These are phyloP conservation scores for Synanthedon myopaeformis DNA, from an alignment of 2,888 invertebrate species.

Conservation along the genomic window DNA sequence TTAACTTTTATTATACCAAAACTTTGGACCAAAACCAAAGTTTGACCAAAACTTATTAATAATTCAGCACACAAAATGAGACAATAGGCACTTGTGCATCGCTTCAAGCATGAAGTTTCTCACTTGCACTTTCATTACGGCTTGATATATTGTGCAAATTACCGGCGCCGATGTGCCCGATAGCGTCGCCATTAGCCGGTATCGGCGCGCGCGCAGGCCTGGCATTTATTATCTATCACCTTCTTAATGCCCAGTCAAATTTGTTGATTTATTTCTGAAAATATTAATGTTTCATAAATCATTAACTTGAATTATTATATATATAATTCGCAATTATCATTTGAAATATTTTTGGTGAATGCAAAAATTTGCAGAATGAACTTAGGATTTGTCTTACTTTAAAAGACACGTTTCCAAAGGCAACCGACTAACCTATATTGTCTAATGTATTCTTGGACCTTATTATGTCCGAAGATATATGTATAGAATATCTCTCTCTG, in stretches of 20 bases:
- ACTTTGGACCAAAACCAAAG: too few species aligned
- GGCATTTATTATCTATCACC: slow-evolving; percentile 1
- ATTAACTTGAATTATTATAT: not conserved
- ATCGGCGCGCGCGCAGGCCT: not conserved
- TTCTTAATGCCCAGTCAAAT: not conserved
- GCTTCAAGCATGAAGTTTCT: not conserved
- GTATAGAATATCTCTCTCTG: too few species aligned
- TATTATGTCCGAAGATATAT: too few species aligned
- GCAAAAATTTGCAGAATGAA: too few species aligned
- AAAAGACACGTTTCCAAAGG: too few species aligned
- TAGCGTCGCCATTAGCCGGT: not conserved
- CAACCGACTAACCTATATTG: too few species aligned
- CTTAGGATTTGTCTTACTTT: too few species aligned
- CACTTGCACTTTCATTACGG: slow-evolving; percentile 4
- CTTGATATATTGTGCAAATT: slow-evolving; percentile 2
- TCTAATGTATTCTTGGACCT: too few species aligned
- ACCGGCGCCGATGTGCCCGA: slow-evolving; percentile 2
- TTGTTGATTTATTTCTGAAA: not conserved
- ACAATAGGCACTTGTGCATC: not conserved
- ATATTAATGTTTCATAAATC: not conserved
- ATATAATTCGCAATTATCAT: not conserved
- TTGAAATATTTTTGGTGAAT: not conserved
- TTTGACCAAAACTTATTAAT: too few species aligned
- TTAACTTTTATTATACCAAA: too few species aligned
- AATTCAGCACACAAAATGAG: too few species aligned